Conservation (phyloP, 1,140 invertebrate genomes). For the Saccostrea glomerata region DNA sequence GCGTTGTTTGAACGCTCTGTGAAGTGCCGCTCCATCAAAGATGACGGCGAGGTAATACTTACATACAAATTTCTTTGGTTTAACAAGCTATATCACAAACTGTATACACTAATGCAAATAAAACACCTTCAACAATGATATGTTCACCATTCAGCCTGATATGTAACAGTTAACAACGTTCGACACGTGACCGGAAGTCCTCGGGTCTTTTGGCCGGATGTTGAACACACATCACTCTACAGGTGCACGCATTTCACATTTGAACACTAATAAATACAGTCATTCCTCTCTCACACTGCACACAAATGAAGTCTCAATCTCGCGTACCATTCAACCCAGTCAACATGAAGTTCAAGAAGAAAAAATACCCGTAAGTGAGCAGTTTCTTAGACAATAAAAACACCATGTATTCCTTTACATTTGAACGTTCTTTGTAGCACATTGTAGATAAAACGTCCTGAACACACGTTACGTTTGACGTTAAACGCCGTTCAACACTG, state of each 20-base stretch:
- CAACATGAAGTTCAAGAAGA: conserved; percentile 5
- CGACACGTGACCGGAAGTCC: conserved; percentile 5
- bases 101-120: conserved; percentile 20
- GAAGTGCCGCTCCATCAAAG: not conserved
- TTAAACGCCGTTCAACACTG: conserved; percentile 10
- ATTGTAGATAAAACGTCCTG: conserved; percentile 24
- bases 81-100: conserved; percentile 27
- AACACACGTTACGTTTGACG: conserved; percentile 30
- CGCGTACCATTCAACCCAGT: not conserved
- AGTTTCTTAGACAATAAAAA: conserved; percentile 2
- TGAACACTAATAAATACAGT: conserved; percentile 32
- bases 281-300: not conserved
- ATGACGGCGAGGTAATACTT: conserved; percentile 29
- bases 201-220: not conserved
- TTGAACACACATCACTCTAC: conserved; percentile 9
- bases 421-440: conserved; percentile 28
- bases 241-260: conserved; percentile 22
- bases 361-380: conserved; percentile 29
- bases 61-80: conserved; percentile 24
- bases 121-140: conserved; percentile 2
- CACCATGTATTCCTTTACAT: not conserved
- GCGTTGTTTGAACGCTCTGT: conserved; percentile 14
- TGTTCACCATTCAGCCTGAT: conserved; percentile 35
- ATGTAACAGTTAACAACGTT: conserved; percentile 28
- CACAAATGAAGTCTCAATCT: not conserved